phyloP scores from a whole-genome alignment of 2,113 vertebrate species.

The Panthera uncia region DNA sequence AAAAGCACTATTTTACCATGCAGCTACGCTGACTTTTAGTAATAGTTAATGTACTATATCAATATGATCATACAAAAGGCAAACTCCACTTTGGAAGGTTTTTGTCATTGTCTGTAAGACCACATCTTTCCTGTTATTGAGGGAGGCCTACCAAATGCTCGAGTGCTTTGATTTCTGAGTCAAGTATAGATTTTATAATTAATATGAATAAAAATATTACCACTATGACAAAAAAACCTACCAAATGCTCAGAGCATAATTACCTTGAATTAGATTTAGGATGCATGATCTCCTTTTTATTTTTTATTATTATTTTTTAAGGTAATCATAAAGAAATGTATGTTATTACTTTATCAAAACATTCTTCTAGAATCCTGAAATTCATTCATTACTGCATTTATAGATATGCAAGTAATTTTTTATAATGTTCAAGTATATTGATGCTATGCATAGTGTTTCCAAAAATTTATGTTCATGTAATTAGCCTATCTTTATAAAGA shows the following conservation, averaged over 20 bases:
- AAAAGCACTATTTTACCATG: neutral
- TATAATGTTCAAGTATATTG: neutral
- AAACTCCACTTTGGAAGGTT: neutral
- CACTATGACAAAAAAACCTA: neutral
- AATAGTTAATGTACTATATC: neutral
- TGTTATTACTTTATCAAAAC: neutral
- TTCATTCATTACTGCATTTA: neutral
- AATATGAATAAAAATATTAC: neutral
- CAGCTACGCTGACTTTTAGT: neutral
- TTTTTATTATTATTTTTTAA: neutral
- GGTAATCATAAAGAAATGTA: neutral
- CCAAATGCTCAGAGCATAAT: neutral
- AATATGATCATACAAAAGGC: neutral
- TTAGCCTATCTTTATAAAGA: neutral
- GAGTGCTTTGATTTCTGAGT: neutral
- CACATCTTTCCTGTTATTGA: neutral
- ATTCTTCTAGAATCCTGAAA: neutral
- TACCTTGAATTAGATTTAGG: neutral
- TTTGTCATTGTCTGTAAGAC: neutral
- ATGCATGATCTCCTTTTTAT: neutral
- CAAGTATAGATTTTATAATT: neutral
- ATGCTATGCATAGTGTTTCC: neutral
- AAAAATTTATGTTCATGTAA: neutral
- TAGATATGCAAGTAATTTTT: neutral
- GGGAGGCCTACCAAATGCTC: neutral